Base-by-base conservation (phyloP, 2,113 vertebrate genomes). In the Clarias batrachus region DNA sequence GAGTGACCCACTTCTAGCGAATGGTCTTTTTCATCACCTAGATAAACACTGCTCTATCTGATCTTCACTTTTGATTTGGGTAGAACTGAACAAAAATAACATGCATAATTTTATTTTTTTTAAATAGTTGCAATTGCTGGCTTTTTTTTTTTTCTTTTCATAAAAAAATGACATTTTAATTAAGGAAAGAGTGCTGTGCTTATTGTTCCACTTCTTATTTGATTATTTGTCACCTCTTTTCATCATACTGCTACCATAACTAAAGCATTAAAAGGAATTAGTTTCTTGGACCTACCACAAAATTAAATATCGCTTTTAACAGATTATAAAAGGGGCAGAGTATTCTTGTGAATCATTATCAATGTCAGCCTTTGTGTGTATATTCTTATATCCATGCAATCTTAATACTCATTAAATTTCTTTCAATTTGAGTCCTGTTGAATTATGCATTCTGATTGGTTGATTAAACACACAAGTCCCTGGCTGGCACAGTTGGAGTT, bases 1-100 rank as follows among this genome's bases (percentile, higher is more conserved):
- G 79, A 66, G 37, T 91, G 93, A 91, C 93, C 93, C 90, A 94
- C 81, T 92, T 93, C 59, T 54, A 83, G 81, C 87, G 90, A 93
- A 93, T 91, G 85, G 89, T 66, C 81, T 76, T 54, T 30, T 62
- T 82, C 84, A 89, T 89, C 82, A 89, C 88, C 90, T 86, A 81
- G 70, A 59, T 37, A 82, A 83, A 56, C 85, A 83, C 56, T 83
- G 82, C 68, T 88, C 88, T 86, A 87, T 88, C 84, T 87, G 88
- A 68, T 76, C 87, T 71, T 81, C 48, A 65, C 65, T 17, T 59
- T 23, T 74, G 17, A 21, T 71, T 30, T 33, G 30, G 66, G 14
- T 17, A 14, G 33, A 68, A 27, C 65, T 68, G 65, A 68, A 70
- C 30, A 70, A 70, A 33, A 19, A 66, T 66, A 4, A 27, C 65